These are phyloP conservation scores for Drosophila watanabei DNA, from an alignment of 1,140 invertebrate species.

Conservation along the genomic window DNA sequence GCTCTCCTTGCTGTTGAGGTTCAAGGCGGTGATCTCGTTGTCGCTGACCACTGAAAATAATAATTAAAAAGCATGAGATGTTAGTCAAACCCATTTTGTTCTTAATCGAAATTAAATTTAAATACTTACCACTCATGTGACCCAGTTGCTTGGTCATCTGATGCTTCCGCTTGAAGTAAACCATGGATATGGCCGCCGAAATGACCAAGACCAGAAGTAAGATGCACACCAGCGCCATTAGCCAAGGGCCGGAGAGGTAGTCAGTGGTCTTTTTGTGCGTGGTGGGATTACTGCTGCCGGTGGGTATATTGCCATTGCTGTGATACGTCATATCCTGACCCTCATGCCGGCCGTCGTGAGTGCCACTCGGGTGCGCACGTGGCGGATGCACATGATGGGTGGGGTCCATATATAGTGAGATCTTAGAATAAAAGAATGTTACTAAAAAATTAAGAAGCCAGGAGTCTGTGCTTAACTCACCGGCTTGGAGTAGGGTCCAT, in stretches of 20 bases:
- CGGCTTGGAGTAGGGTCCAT: constrained; percentile 89
- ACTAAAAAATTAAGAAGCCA: not conserved
- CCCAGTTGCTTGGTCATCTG: constrained; percentile 88
- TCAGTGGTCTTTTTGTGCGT: constrained; percentile 77
- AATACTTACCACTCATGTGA: constrained; percentile 85
- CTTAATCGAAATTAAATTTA: not conserved
- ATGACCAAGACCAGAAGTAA: constrained; percentile 88
- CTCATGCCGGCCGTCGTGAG: constrained; percentile 67
- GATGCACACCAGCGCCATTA: constrained; percentile 90
- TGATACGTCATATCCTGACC: constrained; percentile 74
- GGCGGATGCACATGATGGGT: constrained; percentile 87
- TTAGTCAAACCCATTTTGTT: not conserved
- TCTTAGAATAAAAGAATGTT: constrained; percentile 36
- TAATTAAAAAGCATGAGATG: not conserved
- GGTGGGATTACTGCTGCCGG: constrained; percentile 65
- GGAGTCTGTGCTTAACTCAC: constrained; percentile 67
- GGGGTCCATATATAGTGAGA: constrained; percentile 88
- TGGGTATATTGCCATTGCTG: constrained; percentile 57
- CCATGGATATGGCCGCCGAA: constrained; percentile 88
- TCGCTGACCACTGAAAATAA: constrained; percentile 86
- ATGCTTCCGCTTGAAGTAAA: constrained; percentile 89
- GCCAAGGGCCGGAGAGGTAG: constrained; percentile 91
- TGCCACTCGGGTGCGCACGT: constrained; percentile 86
- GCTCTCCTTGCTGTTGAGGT: constrained; percentile 90
- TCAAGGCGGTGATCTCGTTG: constrained; percentile 89